Base-by-base conservation (phyloP, 2,797 vertebrate genomes). In the Gallinago solitaria region DNA sequence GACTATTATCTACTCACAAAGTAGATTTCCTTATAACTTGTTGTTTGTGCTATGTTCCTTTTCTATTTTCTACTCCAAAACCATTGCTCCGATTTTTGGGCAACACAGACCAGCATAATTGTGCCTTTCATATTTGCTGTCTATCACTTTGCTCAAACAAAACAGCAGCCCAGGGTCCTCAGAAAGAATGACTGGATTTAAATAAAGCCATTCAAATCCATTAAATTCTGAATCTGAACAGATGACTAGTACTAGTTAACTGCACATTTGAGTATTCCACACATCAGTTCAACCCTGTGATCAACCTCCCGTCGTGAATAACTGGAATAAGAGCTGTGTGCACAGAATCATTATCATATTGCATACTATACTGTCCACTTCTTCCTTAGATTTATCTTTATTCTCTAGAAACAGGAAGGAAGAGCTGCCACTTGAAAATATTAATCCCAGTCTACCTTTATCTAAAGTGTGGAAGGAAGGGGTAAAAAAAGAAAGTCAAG, bases 331-430 rank as follows among this genome's bases (percentile, higher is more conserved):
- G 19, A 78, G 37, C 54, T 59, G 56, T 11, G 21, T 19, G 41
- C 54, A 68, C 48, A 82, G 76, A 56, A 61, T 20, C 5, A 14
- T 25, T 50, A 61, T 27, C 25, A 54, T 20, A 54, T 0, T 61
- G 39, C 65, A 71, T 32, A 21, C 68, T 79, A 23, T 18, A 56
- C 71, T 88, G 60, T 32, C 27, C 51, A 48, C 10, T 80, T 77
- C 68, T 85, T 82, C 61, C 61, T 85, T 54, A 78, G n/a, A 86
- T 86, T 86, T 74, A 89, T 92, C 87, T 85, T 43, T 39, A 24
- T 92, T 91, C 73, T 86, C 78, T 41, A 85, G 78, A 92, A 96
- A 87, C 54, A 88, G 91, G 85, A 93, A 96, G 87, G 85, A 96
- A 96, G 81, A 95, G 41, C 90, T 95, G 88, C 77, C 4, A 16